Evolutionary conservation across 2,113 vertebrate genomes (phyloP).

Genomic region (Thunnus maccoyii): DNA sequence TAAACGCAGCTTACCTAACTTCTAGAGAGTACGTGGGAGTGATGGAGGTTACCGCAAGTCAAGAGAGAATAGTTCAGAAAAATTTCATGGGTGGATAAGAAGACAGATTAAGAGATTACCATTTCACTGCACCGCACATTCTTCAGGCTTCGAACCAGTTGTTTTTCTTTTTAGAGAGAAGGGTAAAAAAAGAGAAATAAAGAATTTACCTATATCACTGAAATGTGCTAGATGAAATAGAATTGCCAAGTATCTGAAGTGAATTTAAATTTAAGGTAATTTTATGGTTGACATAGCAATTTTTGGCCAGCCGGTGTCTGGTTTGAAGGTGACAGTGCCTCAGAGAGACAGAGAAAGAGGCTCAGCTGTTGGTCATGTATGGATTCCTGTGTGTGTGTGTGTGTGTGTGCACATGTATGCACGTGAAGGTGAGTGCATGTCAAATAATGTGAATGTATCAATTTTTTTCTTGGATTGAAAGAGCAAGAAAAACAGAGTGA

Average conservation of each 20-base stretch:
- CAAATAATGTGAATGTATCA: too few relatives aligned
- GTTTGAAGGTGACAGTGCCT: constrained; percentile 31
- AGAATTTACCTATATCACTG: constrained; percentile 40
- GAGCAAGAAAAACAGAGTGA: background rate
- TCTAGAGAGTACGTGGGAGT: constrained; percentile 49
- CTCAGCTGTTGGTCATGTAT: constrained; percentile 11
- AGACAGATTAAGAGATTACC: constrained; percentile 59
- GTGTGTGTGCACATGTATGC: too few relatives aligned
- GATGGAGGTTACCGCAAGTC: constrained; percentile 57
- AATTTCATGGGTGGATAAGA: constrained; percentile 46
- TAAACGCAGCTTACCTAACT: constrained; percentile 53
- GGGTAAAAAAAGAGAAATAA: constrained; percentile 21
- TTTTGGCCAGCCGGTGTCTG: constrained; percentile 41
- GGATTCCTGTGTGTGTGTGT: background rate
- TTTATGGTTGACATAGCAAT: constrained; percentile 73
- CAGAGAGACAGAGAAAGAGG: constrained; percentile 4
- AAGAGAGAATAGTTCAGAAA: constrained; percentile 59
- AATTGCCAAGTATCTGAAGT: constrained; percentile 57
- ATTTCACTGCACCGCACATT: constrained; percentile 35
- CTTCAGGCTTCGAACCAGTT: constrained; percentile 33
- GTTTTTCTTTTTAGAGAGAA: constrained; percentile 6
- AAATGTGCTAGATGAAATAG: constrained; percentile 32
- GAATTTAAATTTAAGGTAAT: constrained; percentile 72
- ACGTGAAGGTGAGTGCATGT: too few relatives aligned
- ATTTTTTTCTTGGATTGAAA: background rate